These are phyloP conservation scores for Drosophila neonasuta DNA, from an alignment of 2,888 invertebrate species.

Conservation along the genomic window DNA sequence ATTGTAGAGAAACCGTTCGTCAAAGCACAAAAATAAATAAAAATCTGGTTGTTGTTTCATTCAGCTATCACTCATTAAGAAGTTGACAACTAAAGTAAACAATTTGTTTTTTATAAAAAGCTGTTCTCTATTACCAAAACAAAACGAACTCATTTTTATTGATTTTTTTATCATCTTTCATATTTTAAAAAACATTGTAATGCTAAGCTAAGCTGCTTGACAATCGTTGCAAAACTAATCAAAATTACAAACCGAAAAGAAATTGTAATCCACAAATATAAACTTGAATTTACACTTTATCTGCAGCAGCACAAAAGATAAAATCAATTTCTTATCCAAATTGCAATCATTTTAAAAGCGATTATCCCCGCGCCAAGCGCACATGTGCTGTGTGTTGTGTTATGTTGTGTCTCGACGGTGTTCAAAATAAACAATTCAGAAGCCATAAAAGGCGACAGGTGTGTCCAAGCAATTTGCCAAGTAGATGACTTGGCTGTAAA, in stretches of 20 bases:
- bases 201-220: neutral
- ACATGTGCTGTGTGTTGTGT: neutral
- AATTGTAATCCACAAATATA: neutral
- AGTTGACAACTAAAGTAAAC: too few relatives aligned
- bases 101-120: too few relatives aligned
- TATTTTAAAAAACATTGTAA: too few relatives aligned
- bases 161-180: neutral
- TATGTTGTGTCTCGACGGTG: neutral
- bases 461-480: constrained; percentile 16
- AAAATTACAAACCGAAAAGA: neutral
- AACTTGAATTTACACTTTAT: neutral
- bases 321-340: neutral
- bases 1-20: too few relatives aligned
- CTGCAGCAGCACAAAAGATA: neutral
- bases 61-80: too few relatives aligned
- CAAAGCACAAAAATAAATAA: too few relatives aligned
- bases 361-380: neutral
- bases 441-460: constrained; percentile 13
- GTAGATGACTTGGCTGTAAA: constrained; percentile 17
- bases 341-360: constrained; percentile 1
- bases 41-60: too few relatives aligned
- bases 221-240: neutral
- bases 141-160: too few relatives aligned
- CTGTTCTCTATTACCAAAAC: too few relatives aligned
- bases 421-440: constrained; percentile 1